These are phyloP conservation scores for Chelon auratus DNA, from an alignment of 2,797 vertebrate genomes.

Conservation along the genomic window DNA sequence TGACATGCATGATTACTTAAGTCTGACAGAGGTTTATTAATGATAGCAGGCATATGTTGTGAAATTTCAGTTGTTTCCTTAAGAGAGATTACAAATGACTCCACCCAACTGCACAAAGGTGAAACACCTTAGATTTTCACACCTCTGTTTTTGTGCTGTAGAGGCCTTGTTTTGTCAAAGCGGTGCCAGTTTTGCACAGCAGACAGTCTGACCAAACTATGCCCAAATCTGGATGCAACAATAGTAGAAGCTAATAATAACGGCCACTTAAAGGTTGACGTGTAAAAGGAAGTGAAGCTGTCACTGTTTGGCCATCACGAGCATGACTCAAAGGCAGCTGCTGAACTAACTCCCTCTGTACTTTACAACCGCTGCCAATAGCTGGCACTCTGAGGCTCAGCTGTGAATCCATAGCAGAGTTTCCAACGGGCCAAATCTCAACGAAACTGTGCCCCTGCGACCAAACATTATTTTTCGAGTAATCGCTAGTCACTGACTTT, in stretches of 20 bases:
- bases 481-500: background rate
- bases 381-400: background rate
- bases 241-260: slow-evolving; percentile 23
- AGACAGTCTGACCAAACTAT: background rate
- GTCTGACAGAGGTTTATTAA: background rate
- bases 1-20: background rate
- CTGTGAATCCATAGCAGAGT: slow-evolving; percentile 12
- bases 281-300: slow-evolving; percentile 35
- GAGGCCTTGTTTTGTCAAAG: background rate
- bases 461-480: background rate
- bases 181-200: background rate
- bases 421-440: background rate
- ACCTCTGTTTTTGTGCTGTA: background rate
- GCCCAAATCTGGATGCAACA: background rate
- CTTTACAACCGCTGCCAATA: slow-evolving; percentile 43
- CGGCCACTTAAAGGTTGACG: slow-evolving; percentile 1
- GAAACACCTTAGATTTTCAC: slow-evolving; percentile 22
- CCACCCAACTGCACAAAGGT: slow-evolving; percentile 19
- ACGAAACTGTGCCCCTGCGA: background rate
- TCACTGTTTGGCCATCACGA: slow-evolving; percentile 33
- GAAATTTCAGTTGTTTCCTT: slow-evolving; percentile 13
- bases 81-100: slow-evolving; percentile 1
- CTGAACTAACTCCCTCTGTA: slow-evolving; percentile 25
- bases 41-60: background rate
- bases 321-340: slow-evolving; percentile 54